Evolutionary conservation across 2,888 invertebrate genomes (phyloP).

Genomic region (Calliopum simillimum): DNA sequence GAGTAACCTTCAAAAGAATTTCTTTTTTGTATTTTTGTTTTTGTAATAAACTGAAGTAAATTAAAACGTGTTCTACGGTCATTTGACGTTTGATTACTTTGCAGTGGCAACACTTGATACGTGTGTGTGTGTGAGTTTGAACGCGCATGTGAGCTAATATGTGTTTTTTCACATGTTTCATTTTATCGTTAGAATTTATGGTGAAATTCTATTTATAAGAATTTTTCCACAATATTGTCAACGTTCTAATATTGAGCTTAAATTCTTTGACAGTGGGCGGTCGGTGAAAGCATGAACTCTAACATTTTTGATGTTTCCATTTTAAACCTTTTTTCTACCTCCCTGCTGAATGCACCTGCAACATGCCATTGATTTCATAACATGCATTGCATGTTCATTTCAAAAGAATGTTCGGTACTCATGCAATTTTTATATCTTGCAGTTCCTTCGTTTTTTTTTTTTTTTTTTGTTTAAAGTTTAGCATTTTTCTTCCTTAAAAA

Average conservation of each 20-base stretch:
- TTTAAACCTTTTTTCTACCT: no score
- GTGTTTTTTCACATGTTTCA: background rate
- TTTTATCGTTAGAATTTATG: no score
- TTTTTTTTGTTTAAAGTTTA: background rate
- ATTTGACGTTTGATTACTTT: no score
- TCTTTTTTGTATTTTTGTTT: conserved; percentile 44
- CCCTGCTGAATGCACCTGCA: no score
- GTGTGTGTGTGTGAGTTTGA: conserved; percentile 7
- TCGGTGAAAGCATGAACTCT: no score
- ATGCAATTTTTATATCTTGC: conserved; percentile 8
- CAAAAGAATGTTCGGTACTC: conserved; percentile 18
- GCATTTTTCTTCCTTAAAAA: conserved; percentile 1
- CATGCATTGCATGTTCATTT: background rate
- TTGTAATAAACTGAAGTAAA: background rate
- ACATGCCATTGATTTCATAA: background rate
- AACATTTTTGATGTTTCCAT: no score
- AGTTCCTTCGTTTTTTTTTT: background rate
- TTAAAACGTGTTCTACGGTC: no score
- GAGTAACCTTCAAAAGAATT: conserved; percentile 18
- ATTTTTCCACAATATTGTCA: no score
- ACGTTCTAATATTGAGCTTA: no score
- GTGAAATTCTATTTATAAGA: no score
- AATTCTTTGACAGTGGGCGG: no score
- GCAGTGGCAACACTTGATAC: conserved; percentile 6
- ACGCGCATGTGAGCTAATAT: background rate